Conservation (phyloP, 2,888 invertebrate species). For the Agrotis segetum region DNA sequence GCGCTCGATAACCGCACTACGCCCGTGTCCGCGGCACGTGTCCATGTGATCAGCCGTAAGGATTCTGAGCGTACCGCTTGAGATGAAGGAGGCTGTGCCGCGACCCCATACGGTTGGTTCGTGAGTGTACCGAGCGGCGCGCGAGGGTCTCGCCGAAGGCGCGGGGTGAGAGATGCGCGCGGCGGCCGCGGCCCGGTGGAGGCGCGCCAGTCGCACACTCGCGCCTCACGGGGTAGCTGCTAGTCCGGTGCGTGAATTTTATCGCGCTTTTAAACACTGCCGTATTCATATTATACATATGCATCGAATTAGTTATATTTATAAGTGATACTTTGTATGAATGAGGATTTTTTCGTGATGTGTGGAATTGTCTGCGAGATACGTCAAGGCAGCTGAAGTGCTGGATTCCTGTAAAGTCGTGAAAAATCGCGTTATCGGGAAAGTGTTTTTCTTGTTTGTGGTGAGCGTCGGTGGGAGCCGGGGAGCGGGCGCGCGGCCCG, state of each 20-base stretch:
- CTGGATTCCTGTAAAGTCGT: constrained; percentile 67
- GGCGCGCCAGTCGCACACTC: constrained; percentile 84
- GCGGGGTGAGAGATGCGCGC: constrained; percentile 73
- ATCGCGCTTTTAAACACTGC: constrained; percentile 74
- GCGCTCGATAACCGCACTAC: constrained; percentile 88
- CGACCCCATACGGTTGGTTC: constrained; percentile 66
- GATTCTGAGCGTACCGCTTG: constrained; percentile 66
- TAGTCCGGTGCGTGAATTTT: constrained; percentile 71
- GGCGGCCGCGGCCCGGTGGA: constrained; percentile 69
- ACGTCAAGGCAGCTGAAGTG: constrained; percentile 62
- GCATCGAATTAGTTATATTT: constrained; percentile 70
- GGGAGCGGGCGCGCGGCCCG: constrained; percentile 77
- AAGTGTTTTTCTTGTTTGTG: constrained; percentile 88
- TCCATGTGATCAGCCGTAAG: constrained; percentile 75
- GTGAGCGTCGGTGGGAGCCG: constrained; percentile 74
- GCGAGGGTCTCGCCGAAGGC: constrained; percentile 62
- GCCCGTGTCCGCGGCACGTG: constrained; percentile 84
- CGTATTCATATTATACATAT: constrained; percentile 69
- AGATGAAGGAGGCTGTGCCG: constrained; percentile 84
- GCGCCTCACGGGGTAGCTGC: constrained; percentile 80
- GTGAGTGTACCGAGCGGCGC: constrained; percentile 59
- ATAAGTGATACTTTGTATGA: constrained; percentile 68
- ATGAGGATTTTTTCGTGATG: constrained; percentile 74
- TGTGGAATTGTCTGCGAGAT: constrained; percentile 67
- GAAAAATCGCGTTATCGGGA: constrained; percentile 77